Percentiles rank a stretch among this genome's conserved stretches.
These are phyloP conservation scores for Lasioglossum figueresi DNA, from an alignment of 2,888 invertebrate species.

Conservation along the genomic window DNA sequence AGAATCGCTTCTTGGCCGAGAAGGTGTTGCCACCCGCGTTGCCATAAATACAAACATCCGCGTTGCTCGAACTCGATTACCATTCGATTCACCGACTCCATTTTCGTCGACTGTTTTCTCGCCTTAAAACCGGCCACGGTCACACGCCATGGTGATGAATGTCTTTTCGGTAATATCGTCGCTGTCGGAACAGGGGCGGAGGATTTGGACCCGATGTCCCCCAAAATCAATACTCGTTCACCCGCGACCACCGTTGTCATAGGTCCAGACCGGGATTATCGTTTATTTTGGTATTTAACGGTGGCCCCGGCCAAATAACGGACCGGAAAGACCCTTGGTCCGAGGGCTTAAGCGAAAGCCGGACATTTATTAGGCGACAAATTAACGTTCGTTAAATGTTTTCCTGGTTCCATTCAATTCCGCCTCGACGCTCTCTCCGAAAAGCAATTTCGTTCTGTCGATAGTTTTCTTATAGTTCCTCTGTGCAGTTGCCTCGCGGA, in stretches of 20 bases:
- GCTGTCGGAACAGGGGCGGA: constrained; percentile 16
- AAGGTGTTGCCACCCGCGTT: neutral
- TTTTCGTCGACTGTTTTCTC: neutral
- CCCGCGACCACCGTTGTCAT: constrained; percentile 61
- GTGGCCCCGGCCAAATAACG: constrained; percentile 38
- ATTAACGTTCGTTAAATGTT: constrained; percentile 51
- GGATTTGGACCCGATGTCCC: constrained; percentile 45
- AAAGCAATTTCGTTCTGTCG: neutral
- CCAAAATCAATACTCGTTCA: constrained; percentile 67
- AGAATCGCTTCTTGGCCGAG: neutral
- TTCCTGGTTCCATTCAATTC: constrained; percentile 24
- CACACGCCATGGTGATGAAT: constrained; percentile 42
- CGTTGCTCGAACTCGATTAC: constrained; percentile 31
- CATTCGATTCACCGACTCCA: neutral
- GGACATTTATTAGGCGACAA: constrained; percentile 50
- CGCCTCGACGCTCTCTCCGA: neutral
- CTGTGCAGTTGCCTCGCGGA: neutral
- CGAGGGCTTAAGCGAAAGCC: constrained; percentile 41
- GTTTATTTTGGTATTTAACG: constrained; percentile 63
- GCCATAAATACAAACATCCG: constrained; percentile 29
- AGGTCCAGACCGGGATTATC: constrained; percentile 66
- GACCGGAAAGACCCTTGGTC: constrained; percentile 28
- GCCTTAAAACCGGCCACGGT: constrained; percentile 14
- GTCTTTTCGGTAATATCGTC: constrained; percentile 31
- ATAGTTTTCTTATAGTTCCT: constrained; percentile 7